Evolutionary conservation across 2,888 invertebrate species (phyloP).

Genomic region (Caenorhabditis angaria): DNA sequence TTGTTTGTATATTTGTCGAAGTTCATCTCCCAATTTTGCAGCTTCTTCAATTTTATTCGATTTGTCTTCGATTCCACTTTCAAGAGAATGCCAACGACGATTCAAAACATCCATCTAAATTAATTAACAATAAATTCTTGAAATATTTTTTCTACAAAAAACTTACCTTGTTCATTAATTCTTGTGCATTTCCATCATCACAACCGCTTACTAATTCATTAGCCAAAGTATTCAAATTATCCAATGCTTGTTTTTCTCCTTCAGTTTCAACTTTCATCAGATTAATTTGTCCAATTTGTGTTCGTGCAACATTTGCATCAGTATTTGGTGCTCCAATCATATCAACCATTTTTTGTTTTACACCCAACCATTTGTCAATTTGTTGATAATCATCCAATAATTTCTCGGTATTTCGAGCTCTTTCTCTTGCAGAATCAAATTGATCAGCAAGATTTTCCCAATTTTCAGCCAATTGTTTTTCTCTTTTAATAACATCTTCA

Average conservation of each 20-base stretch:
- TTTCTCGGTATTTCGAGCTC: slow-evolving; percentile 86
- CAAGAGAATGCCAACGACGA: slow-evolving; percentile 78
- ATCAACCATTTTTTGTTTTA: slow-evolving; percentile 93
- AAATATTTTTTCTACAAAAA: neutral
- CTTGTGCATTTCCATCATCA: slow-evolving; percentile 31
- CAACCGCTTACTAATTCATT: slow-evolving; percentile 77
- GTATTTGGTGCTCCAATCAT: slow-evolving; percentile 94
- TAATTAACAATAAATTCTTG: no score
- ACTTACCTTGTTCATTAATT: slow-evolving; percentile 30
- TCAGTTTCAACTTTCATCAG: slow-evolving; percentile 90
- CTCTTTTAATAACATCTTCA: slow-evolving; percentile 28
- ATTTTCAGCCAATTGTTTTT: slow-evolving; percentile 49
- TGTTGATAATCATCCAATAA: slow-evolving; percentile 89
- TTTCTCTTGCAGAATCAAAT: slow-evolving; percentile 38
- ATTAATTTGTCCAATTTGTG: slow-evolving; percentile 47
- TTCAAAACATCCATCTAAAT: slow-evolving; percentile 81
- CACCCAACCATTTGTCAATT: slow-evolving; percentile 85
- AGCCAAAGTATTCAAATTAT: slow-evolving; percentile 85
- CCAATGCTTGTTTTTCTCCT: slow-evolving; percentile 88
- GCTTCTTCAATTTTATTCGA: slow-evolving; percentile 39
- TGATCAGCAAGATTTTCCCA: slow-evolving; percentile 49
- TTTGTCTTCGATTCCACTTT: slow-evolving; percentile 47
- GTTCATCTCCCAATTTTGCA: slow-evolving; percentile 36
- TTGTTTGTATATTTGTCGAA: slow-evolving; percentile 43
- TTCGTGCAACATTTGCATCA: slow-evolving; percentile 82